phyloP scores from a whole-genome alignment of 2,113 vertebrate species.

The Copsychus sechellarum region DNA sequence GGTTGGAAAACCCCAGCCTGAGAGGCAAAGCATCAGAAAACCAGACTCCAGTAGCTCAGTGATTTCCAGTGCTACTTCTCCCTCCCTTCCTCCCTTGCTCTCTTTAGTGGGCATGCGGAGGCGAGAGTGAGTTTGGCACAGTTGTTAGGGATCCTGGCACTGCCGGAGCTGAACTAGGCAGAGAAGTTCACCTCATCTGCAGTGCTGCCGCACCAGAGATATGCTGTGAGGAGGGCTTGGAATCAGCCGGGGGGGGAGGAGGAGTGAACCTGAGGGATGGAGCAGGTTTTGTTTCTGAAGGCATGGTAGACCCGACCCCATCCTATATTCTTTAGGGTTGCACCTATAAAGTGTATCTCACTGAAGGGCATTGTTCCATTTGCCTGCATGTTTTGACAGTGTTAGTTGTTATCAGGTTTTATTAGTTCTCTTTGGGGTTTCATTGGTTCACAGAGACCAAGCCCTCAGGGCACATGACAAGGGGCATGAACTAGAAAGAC shows the following conservation, averaged over 20 bases:
- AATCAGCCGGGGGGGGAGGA: background rate
- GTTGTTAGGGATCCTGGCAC: background rate
- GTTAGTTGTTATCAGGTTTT: slow-evolving; percentile 6
- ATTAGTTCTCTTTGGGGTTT: background rate
- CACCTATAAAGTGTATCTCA: background rate
- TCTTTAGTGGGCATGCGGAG: fast-evolving
- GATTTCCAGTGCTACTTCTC: background rate
- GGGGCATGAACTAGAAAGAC: slow-evolving; percentile 33
- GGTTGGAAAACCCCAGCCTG: background rate
- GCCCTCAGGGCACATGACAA: background rate
- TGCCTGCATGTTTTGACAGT: slow-evolving; percentile 14
- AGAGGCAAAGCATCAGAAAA: background rate
- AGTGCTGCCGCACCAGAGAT: fast-evolving
- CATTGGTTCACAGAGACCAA: background rate
- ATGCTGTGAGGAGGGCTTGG: background rate
- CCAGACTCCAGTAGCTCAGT: background rate
- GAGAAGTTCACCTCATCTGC: background rate
- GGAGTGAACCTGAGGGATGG: background rate
- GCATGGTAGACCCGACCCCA: background rate
- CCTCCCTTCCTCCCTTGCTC: fast-evolving
- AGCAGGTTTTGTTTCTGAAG: background rate
- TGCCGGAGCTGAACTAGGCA: fast-evolving
- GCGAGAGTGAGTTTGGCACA: fast-evolving
- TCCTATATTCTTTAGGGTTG: background rate
- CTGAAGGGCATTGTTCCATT: background rate